Base-by-base conservation (phyloP, 2,113 vertebrate genomes). In the Scomber colias region DNA sequence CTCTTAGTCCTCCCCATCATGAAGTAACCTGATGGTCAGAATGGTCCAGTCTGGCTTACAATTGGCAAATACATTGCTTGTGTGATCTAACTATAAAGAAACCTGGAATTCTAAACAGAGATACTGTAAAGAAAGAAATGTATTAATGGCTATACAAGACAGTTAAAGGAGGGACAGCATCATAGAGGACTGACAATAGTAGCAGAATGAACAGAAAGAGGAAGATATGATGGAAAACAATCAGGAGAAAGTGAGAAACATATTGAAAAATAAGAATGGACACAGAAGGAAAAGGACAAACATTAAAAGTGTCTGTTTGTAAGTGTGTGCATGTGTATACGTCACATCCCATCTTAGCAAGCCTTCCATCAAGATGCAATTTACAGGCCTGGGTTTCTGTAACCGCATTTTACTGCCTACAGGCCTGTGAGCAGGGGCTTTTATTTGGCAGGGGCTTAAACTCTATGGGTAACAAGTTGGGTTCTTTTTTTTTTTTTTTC, bases 321-420 rank as follows among this genome's bases (percentile, higher is more conserved):
- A 61, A 67, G 67, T 67, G 74, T 1, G 15, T 70, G 9, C 21
- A 27, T 74, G 53, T 64, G 64, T 15, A n/a, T 83, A 72, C 61
- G 51, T 82, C 84, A 84, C 30, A 82, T 82, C 80, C 77, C 71
- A 73, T 81, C 82, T 64, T 51, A 80, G 77, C 75, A 89, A 87
- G 65, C 84, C 81, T 85, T 92, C 89, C 93, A 87, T 91, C 87
- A 86, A 75, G 71, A 86, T 10, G 73, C 86, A 85, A 92, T 92
- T 93, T 88, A 91, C 85, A 90, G 81, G 76, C 67, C 60, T 61
- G 46, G 83, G 78, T 85, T 86, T 84, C 75, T 80, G 35, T 84
- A 63, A 90, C 85, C 90, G 71, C 90, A 89, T 89, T 85, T 89
- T 85, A 90, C 64, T 70, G 87, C 83, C 53, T 83, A 81, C 88